Base-by-base conservation (phyloP, 2,888 invertebrate genomes). In the Boloria selene region DNA sequence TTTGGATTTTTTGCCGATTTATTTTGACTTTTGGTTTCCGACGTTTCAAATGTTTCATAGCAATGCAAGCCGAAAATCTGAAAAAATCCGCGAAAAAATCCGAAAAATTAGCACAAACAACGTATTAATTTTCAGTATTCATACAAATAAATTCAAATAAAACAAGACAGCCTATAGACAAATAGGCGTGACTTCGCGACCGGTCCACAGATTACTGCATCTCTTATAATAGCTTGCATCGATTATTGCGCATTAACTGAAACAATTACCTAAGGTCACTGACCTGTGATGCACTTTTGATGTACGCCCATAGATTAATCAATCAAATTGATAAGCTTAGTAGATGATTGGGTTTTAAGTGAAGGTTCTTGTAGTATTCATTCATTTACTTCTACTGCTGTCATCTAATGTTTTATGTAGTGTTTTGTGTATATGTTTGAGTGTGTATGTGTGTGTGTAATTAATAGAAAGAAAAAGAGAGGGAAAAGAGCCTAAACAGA, bases 151-250 rank as follows among this genome's bases (percentile, higher is more conserved):
- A n/a, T 47, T n/a, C 6, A 47, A 4, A n/a, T 3, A 47, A 56
- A 54, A 17, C 17, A 13, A 42, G 77, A 62, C 85, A 79, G 0
- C 72, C 83, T 82, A 74, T 87, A 77, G 68, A 56, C 7, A 65
- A 77, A 74, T 78, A 82, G 80, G 85, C 87, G 86, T 87, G 87
- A 84, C 84, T 84, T 81, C 78, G 83, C 85, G 82, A 84, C 83
- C 80, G 81, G 80, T 81, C 80, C 73, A 81, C 82, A 86, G 87
- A 87, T 87, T 87, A 87, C 79, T 86, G 84, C 77, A 79, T 81
- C 79, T 80, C 74, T 79, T 78, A 81, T 80, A 82, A 80, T 80
- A 78, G 76, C 75, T 75, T 77, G 80, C 84, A 83, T 82, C 81
- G 85, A 85, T 85, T 86, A 85, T 82, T 74, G 76, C 74, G 75